A percentile compares a stretch with the other conserved stretches of the same genome.
These are phyloP conservation scores for Typhlichthys eigenmanni DNA, from an alignment of 2,797 vertebrate genomes.

Conservation along the genomic window DNA sequence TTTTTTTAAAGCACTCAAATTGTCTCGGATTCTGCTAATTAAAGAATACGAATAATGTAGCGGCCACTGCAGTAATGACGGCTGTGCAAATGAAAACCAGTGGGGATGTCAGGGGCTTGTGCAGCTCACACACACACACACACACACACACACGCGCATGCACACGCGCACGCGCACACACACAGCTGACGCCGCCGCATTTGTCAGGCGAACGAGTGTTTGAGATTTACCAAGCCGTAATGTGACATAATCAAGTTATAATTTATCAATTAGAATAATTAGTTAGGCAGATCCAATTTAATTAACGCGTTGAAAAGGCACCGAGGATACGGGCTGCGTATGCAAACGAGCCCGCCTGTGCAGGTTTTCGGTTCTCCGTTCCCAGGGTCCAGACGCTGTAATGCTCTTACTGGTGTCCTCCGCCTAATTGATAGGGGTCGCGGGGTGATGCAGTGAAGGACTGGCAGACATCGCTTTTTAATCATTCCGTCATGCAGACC, in stretches of 20 bases:
- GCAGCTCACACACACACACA: too few species aligned
- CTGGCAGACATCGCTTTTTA: slow-evolving; percentile 20
- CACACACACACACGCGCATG: too few species aligned
- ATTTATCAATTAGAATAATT: slow-evolving; percentile 83
- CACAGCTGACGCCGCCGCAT: slow-evolving; percentile 40
- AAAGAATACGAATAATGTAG: slow-evolving; percentile 80
- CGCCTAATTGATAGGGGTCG: slow-evolving; percentile 29
- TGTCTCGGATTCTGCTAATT: slow-evolving; percentile 87
- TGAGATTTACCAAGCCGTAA: slow-evolving; percentile 71
- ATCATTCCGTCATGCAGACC: slow-evolving; percentile 27
- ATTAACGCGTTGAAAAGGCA: slow-evolving; percentile 74
- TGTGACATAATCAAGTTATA: slow-evolving; percentile 81
- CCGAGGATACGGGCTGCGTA: slow-evolving; percentile 57
- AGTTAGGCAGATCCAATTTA: slow-evolving; percentile 77
- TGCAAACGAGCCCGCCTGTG: slow-evolving; percentile 53
- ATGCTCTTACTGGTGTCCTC: slow-evolving; percentile 25
- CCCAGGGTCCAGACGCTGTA: slow-evolving; percentile 49
- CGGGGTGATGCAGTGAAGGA: slow-evolving; percentile 5
- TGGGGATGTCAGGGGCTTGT: too few species aligned
- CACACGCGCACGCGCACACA: background rate
- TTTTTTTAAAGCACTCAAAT: slow-evolving; percentile 80
- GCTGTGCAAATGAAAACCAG: too few species aligned
- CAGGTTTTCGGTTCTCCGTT: slow-evolving; percentile 36
- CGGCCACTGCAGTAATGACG: too few species aligned
- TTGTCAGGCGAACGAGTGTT: slow-evolving; percentile 70